phyloP scores from a whole-genome alignment of 2,797 vertebrate genomes.

The Enteromius unitaeniatus region DNA sequence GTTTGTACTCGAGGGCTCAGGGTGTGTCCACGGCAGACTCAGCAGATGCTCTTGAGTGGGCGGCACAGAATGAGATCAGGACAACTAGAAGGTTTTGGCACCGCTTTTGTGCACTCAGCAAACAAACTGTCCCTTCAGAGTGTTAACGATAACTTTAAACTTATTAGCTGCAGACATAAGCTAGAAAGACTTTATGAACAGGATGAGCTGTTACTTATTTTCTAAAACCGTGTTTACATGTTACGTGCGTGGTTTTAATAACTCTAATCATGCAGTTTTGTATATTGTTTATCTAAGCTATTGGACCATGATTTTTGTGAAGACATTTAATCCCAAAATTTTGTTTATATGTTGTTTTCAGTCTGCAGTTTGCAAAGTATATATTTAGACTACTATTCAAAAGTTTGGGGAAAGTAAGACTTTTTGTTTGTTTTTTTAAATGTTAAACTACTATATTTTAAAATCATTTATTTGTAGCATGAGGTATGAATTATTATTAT shows the following conservation, averaged over 20 bases:
- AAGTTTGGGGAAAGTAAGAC: not conserved
- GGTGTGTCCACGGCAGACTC: conserved; percentile 27
- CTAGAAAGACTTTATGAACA: not conserved
- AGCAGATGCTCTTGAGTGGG: conserved; percentile 44
- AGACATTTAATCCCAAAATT: not conserved
- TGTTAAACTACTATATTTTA: not conserved
- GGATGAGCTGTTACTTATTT: not conserved
- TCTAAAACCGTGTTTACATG: not conserved
- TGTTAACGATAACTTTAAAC: not conserved
- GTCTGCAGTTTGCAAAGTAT: not conserved
- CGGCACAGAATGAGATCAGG: conserved; percentile 42
- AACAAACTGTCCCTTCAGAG: conserved; percentile 35
- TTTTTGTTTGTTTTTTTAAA: not conserved
- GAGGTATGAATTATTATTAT: not conserved
- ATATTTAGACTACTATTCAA: not conserved
- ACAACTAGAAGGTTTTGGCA: conserved; percentile 31
- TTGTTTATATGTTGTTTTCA: not conserved
- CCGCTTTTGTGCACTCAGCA: conserved; percentile 14
- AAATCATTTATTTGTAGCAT: not conserved
- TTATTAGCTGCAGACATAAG: not conserved
- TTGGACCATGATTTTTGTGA: not conserved
- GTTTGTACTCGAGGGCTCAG: conserved; percentile 27
- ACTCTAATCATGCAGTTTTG: not conserved
- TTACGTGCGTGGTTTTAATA: not conserved
- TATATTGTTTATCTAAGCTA: not conserved